Evolutionary conservation across 2,888 invertebrate species (phyloP), one percentile per base, ranked within the genome.

Genomic region (Ophion costatus): DNA sequence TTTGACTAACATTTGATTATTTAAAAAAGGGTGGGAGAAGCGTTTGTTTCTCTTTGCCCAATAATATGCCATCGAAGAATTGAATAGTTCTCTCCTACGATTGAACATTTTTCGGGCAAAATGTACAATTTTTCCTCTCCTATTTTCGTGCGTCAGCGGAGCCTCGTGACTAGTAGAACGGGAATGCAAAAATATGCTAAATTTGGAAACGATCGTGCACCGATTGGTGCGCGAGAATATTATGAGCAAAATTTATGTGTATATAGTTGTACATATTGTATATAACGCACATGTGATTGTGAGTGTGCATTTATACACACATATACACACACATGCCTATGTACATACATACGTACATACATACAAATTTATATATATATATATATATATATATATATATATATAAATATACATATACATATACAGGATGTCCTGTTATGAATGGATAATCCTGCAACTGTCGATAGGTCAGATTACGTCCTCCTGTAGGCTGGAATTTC

Each of bases 111-210:
- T 38, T 38, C 38, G 38, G 38, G 38, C 38, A 38, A 38, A 38
- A 38, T 9, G 9, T 38, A 38, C 38, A 38, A 38, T 38, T 51
- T 51, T 51, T 17, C 3, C 51, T 51, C 51, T 51, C 17, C 51
- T 51, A 14, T 51, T 17, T 17, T 51, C 51, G 51, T 17, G 51
- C 51, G 17, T 24, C 10, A 59, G 11, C 61, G n/a, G 66, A 29
- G 20, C n/a, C 14, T 61, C 38, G 38, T 11, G 24, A 42, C 67
- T 57, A 29, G 70, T 24, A 29, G 42, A 82, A 67, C 61, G 80
- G 77, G 82, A 85, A 85, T 85, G 82, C 82, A 82, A 85, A 85
- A 80, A 80, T 85, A 85, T 85, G 85, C 77, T 80, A 85, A 85
- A 80, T 82, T 85, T 82, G 76, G 67, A 77, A 85, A 82, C 77